These are phyloP conservation scores for Ramphastos sulfuratus DNA, from an alignment of 2,113 vertebrate genomes.

Conservation along the genomic window DNA sequence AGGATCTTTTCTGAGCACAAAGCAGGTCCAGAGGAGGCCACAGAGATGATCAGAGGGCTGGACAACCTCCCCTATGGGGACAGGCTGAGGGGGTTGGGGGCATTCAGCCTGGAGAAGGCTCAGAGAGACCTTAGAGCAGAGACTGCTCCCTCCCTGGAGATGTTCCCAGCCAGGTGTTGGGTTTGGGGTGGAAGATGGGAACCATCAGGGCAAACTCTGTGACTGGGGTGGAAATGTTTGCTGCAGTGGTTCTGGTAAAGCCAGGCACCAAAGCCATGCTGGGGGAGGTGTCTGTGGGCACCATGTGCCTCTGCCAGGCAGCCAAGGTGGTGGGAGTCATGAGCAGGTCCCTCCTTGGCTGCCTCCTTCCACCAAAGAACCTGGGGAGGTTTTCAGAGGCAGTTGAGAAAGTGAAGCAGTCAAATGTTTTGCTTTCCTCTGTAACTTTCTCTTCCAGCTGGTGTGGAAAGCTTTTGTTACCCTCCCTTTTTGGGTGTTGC, in stretches of 20 bases:
- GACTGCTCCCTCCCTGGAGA: no score
- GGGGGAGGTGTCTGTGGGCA: not conserved
- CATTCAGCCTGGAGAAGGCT: no score
- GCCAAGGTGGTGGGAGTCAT: accelerated
- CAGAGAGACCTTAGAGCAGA: no score
- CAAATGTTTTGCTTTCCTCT: not conserved
- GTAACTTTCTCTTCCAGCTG: accelerated
- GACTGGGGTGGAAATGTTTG: not conserved
- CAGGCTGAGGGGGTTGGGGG: no score
- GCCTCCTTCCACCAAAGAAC: not conserved
- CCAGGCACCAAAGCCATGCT: not conserved
- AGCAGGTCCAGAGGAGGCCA: no score
- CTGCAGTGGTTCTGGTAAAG: not conserved
- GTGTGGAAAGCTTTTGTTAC: not conserved
- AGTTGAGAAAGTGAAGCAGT: not conserved
- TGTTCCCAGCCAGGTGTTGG: no score
- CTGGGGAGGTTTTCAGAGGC: not conserved
- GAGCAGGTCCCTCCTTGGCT: accelerated
- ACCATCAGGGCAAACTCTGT: not conserved
- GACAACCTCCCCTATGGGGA: no score
- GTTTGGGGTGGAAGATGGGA: not conserved
- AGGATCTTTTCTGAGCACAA: no score
- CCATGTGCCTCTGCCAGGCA: not conserved
- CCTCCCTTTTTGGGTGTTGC: not conserved
- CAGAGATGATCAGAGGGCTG: no score